Percentiles rank a stretch among this genome's conserved stretches.
Conservation (phyloP, 1,140 invertebrate genomes). For the Cherax destructor region DNA sequence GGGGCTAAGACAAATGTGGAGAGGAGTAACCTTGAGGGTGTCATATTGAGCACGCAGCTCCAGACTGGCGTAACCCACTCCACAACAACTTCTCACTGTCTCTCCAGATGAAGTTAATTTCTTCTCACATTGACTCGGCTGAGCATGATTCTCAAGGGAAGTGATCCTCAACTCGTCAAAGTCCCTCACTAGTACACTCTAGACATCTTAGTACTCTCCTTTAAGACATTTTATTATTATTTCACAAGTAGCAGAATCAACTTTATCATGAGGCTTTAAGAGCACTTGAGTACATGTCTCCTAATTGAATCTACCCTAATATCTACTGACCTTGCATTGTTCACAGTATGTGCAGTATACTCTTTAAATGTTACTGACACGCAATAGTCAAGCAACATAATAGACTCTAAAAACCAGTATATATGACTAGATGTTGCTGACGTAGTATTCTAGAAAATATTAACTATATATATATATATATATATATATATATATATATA, state of each 20-base stretch:
- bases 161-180: not conserved
- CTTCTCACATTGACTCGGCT: not conserved
- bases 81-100: constrained; percentile 12
- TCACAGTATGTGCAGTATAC: not conserved
- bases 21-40: constrained; percentile 4
- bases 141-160: not conserved
- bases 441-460: no score
- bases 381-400: no score
- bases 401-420: no score
- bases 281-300: not conserved
- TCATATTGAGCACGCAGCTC: not conserved
- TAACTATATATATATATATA: no score
- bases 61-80: not conserved
- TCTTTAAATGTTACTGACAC: not conserved
- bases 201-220: not conserved
- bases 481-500: no score
- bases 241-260: not conserved
- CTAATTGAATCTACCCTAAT: not conserved
- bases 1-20: constrained; percentile 2
- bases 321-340: not conserved
- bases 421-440: no score
- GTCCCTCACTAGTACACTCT: not conserved
- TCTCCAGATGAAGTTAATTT: constrained; percentile 8
- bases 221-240: not conserved
- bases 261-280: not conserved